phyloP scores from a whole-genome alignment of 1,140 invertebrate genomes.

The Lysiphlebus fabarum region DNA sequence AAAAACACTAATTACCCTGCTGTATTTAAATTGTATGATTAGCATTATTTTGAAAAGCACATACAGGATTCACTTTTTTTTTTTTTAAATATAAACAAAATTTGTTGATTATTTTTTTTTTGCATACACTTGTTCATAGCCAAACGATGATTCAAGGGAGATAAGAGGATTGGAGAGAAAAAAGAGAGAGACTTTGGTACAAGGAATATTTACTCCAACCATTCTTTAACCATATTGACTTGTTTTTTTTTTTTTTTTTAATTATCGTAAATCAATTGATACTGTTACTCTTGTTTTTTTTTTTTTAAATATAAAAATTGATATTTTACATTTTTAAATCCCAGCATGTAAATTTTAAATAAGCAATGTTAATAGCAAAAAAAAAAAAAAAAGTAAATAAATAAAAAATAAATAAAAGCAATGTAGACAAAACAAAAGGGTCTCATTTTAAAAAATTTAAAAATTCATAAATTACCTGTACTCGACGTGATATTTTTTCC shows the following conservation, averaged over 20 bases:
- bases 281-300: neutral
- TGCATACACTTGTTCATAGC: too few relatives aligned
- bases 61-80: too few relatives aligned
- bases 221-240: neutral
- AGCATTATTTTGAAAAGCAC: too few relatives aligned
- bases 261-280: neutral
- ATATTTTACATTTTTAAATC: neutral
- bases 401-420: slow-evolving; percentile 32
- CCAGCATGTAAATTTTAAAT: slow-evolving; percentile 3
- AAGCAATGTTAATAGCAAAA: slow-evolving; percentile 38
- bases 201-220: slow-evolving; percentile 4
- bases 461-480: slow-evolving; percentile 41
- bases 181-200: slow-evolving; percentile 11
- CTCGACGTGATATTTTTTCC: slow-evolving; percentile 46
- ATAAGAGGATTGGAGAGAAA: neutral
- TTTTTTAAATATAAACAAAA: too few relatives aligned
- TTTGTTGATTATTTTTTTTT: too few relatives aligned
- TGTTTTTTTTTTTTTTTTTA: neutral
- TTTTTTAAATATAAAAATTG: neutral
- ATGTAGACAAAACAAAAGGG: too few relatives aligned
- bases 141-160: too few relatives aligned
- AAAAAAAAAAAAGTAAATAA: slow-evolving; percentile 9
- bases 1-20: too few relatives aligned
- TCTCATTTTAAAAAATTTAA: too few relatives aligned
- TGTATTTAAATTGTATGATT: too few relatives aligned